A percentile compares a stretch with the other conserved stretches of the same genome.
phyloP scores from a whole-genome alignment of 2,888 invertebrate species.

The Aphidius colemani region DNA sequence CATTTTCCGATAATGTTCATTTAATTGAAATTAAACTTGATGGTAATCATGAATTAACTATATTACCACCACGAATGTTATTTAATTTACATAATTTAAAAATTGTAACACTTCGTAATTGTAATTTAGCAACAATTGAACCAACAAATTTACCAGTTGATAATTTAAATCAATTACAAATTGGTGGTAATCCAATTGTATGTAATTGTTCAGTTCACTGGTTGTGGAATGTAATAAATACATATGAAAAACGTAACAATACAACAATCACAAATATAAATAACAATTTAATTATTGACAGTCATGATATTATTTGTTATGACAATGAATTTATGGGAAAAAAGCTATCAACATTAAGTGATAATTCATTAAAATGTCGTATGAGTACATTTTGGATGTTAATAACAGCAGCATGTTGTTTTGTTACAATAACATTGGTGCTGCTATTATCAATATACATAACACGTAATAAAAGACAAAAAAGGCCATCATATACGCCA shows the following conservation, averaged over 20 bases:
- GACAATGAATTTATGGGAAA: constrained; percentile 57
- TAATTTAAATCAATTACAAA: constrained; percentile 72
- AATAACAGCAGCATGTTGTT: constrained; percentile 56
- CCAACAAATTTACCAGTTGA: constrained; percentile 84
- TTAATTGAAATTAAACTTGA: constrained; percentile 79
- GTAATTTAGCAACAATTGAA: constrained; percentile 75
- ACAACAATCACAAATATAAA: constrained; percentile 31
- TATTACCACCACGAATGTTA: constrained; percentile 80
- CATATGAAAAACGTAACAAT: constrained; percentile 54
- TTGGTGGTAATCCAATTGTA: constrained; percentile 81
- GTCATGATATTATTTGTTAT: constrained; percentile 51
- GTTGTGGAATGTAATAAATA: constrained; percentile 76
- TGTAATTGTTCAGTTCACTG: constrained; percentile 88
- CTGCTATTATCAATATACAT: constrained; percentile 55
- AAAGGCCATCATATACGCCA: constrained; percentile 49
- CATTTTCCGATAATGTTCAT: constrained; percentile 84
- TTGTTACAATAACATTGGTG: constrained; percentile 51
- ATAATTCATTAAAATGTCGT: constrained; percentile 51
- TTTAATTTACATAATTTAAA: constrained; percentile 69
- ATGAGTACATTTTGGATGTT: constrained; percentile 54
- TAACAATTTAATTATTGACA: constrained; percentile 53
- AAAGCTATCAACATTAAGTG: constrained; percentile 50
- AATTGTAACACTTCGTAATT: constrained; percentile 75
- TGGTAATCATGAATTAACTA: constrained; percentile 74
- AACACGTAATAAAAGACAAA: constrained; percentile 50